Percentiles rank a stretch among this genome's conserved stretches.
Evolutionary conservation across 1,140 invertebrate species (phyloP).

Genomic region (Ganaspis sp.): DNA sequence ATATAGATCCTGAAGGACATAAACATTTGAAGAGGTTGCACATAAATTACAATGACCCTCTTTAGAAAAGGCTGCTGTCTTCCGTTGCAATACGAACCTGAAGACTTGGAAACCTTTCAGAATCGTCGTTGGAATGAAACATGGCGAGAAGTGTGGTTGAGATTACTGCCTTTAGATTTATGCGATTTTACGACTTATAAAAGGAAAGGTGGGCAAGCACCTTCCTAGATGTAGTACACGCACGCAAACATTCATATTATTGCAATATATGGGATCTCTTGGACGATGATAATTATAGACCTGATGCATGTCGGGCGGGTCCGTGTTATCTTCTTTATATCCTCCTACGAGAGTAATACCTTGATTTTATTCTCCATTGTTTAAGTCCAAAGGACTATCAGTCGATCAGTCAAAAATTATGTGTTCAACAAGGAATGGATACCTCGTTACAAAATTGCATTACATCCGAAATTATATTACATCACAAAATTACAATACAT

Average conservation of each 20-base stretch:
- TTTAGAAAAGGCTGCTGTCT: too few species aligned
- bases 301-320: conserved; percentile 64
- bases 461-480: too few species aligned
- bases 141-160: background rate
- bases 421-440: conserved; percentile 8
- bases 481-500: too few species aligned
- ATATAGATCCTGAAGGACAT: too few species aligned
- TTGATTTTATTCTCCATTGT: conserved; percentile 64
- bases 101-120: background rate
- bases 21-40: too few species aligned
- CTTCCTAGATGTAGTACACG: conserved; percentile 31
- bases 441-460: background rate
- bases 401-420: conserved; percentile 1
- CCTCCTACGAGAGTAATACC: conserved; percentile 58
- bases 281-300: conserved; percentile 68
- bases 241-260: conserved; percentile 30
- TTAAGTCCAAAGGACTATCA: conserved; percentile 51
- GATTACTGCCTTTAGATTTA: conserved; percentile 55
- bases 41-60: too few species aligned
- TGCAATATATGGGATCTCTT: conserved; percentile 41
- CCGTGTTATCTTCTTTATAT: conserved; percentile 59
- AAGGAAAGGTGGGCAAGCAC: conserved; percentile 30
- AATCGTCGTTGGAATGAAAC: background rate
- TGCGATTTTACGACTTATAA: conserved; percentile 50
- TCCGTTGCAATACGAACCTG: background rate